A percentile compares a stretch with the other conserved stretches of the same genome.
phyloP scores from a whole-genome alignment of 23 tunicate genomes.

The Styela plicata region DNA sequence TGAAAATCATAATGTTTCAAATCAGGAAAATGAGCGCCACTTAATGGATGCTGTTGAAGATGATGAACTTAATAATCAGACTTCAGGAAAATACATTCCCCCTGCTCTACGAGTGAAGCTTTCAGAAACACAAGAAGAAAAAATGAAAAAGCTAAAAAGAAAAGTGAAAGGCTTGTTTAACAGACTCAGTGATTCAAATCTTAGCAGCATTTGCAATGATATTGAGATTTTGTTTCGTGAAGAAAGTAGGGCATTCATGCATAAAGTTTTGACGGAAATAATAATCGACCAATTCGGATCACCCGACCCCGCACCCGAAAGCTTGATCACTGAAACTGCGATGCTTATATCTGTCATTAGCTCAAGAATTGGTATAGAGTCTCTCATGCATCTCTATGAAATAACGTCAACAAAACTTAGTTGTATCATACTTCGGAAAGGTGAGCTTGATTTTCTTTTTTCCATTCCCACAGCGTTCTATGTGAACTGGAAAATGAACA shows the following conservation, averaged over 20 bases:
- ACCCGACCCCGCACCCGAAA: conserved; percentile 64
- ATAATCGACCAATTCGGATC: conserved; percentile 55
- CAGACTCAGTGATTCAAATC: conserved; percentile 59
- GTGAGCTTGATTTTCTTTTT: background rate
- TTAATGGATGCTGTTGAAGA: background rate
- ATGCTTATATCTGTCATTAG: conserved; percentile 47
- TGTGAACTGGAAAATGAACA: no score
- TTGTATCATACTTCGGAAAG: conserved; percentile 13
- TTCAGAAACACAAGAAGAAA: conserved; percentile 31
- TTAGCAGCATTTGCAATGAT: conserved; percentile 51
- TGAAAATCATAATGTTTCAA: background rate
- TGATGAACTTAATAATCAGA: conserved; percentile 3
- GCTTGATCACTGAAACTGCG: conserved; percentile 48
- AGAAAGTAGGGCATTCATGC: conserved; percentile 59
- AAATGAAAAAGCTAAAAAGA: conserved; percentile 30
- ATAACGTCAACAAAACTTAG: conserved; percentile 28
- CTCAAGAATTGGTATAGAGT: conserved; percentile 41
- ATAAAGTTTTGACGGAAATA: conserved; percentile 45
- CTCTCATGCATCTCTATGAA: conserved; percentile 62
- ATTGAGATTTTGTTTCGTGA: conserved; percentile 36
- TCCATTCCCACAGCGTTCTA: no score
- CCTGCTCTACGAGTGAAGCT: conserved; percentile 45
- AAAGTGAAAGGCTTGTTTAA: conserved; percentile 67
- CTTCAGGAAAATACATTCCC: conserved; percentile 57
- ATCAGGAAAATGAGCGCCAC: background rate